These are phyloP conservation scores for Pseudorhiza aurosa DNA, from an alignment of 30 jellyfish, hydroid and myxozoan species.

Conservation along the genomic window DNA sequence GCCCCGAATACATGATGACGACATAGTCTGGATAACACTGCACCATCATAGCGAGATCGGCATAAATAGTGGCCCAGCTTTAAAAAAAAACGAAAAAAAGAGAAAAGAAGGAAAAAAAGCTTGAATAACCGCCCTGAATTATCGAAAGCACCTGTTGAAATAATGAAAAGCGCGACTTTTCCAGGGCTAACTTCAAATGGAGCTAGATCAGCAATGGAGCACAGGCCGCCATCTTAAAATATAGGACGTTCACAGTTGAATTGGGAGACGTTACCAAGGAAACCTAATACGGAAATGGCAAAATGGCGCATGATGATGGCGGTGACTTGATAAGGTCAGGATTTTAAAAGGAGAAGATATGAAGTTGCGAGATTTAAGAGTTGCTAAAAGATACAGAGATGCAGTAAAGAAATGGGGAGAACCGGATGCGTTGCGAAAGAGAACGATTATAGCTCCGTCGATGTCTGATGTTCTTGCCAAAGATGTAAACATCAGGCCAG, in stretches of 20 bases:
- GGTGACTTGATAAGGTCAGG: too few species aligned
- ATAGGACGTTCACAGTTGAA: too few species aligned
- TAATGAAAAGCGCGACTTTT: not conserved
- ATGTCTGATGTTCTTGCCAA: slow-evolving; percentile 21
- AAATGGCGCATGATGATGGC: slow-evolving; percentile 2
- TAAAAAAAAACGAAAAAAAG: too few species aligned
- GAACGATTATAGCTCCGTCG: slow-evolving; percentile 56
- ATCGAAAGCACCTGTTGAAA: not conserved
- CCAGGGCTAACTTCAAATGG: not conserved
- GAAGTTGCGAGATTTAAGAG: slow-evolving; percentile 38
- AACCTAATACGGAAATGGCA: not conserved
- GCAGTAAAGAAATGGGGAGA: slow-evolving; percentile 45
- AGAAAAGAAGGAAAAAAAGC: too few species aligned
- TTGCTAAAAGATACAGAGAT: slow-evolving; percentile 38
- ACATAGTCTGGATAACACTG: too few species aligned
- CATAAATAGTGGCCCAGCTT: too few species aligned
- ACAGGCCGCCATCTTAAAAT: too few species aligned
- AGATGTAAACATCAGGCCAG: slow-evolving; percentile 37
- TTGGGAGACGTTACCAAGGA: slow-evolving; percentile 8
- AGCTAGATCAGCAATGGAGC: too few species aligned
- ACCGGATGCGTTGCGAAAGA: slow-evolving; percentile 38
- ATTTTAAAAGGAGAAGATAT: too few species aligned
- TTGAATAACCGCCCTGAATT: too few species aligned
- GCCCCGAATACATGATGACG: too few species aligned
- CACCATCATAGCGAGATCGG: too few species aligned